phyloP scores from a whole-genome alignment of 2,888 invertebrate species.

The Zonitis immaculata region DNA sequence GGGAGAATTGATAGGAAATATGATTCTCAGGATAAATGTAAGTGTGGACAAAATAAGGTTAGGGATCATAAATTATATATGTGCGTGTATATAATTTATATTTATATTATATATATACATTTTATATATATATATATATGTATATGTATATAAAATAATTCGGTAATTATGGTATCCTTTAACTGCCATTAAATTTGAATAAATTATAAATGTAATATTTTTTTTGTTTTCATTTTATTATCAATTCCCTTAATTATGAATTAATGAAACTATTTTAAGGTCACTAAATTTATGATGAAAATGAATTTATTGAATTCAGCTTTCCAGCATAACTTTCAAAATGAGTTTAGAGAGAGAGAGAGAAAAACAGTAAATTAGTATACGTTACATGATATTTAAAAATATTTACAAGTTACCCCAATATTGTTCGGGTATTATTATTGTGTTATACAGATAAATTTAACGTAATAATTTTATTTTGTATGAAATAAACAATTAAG shows the following conservation, averaged over 20 bases:
- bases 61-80: conserved; percentile 38
- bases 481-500: neutral
- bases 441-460: neutral
- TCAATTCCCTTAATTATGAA: neutral
- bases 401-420: neutral
- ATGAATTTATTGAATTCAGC: neutral
- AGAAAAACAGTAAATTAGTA: neutral
- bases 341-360: neutral
- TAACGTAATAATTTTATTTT: neutral
- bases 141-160: conserved; percentile 33
- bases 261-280: too few species aligned
- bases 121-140: too few species aligned
- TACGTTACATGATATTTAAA: neutral
- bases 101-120: too few species aligned
- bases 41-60: conserved; percentile 35
- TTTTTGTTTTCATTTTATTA: neutral
- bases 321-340: neutral
- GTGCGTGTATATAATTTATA: too few species aligned
- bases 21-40: conserved; percentile 34
- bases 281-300: too few species aligned
- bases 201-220: conserved; percentile 32
- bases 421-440: neutral
- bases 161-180: conserved; percentile 38
- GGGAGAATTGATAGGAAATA: conserved; percentile 8
- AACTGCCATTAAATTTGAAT: conserved; percentile 46